Conservation (phyloP, 2,797 vertebrate genomes). For the Synaphobranchus kaupii region DNA sequence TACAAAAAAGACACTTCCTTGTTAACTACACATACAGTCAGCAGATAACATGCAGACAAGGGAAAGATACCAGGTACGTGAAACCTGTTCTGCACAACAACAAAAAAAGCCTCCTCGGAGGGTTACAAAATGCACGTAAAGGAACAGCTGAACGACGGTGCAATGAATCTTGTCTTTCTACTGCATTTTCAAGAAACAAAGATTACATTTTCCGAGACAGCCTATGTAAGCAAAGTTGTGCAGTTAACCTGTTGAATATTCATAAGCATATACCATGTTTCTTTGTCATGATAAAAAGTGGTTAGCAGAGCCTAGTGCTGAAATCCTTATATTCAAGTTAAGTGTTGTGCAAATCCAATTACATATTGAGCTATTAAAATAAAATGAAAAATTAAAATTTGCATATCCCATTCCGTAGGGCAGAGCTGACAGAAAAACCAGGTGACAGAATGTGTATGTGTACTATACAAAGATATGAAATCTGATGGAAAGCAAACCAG, state of each 20-base stretch:
- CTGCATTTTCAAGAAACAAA: slow-evolving; percentile 27
- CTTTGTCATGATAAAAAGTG: slow-evolving; percentile 36
- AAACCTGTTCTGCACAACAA: slow-evolving; percentile 30
- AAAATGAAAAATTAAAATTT: slow-evolving; percentile 24
- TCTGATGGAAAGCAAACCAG: slow-evolving; percentile 19
- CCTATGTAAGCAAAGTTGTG: slow-evolving; percentile 35
- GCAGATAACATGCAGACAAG: slow-evolving; percentile 35
- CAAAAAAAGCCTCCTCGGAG: slow-evolving; percentile 22
- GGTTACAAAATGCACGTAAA: slow-evolving; percentile 31
- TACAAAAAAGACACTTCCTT: slow-evolving; percentile 28
- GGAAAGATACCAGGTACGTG: slow-evolving; percentile 13
- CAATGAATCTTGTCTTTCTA: slow-evolving; percentile 29
- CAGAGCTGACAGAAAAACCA: slow-evolving; percentile 13
- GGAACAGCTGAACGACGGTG: slow-evolving; percentile 20
- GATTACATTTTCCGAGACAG: slow-evolving; percentile 25
- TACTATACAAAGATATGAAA: slow-evolving; percentile 24
- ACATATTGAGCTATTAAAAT: slow-evolving; percentile 28
- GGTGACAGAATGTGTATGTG: slow-evolving; percentile 16
- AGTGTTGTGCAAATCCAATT: slow-evolving; percentile 42
- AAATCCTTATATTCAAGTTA: slow-evolving; percentile 41
- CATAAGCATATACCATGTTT: slow-evolving; percentile 29
- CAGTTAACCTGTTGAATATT: slow-evolving; percentile 29
- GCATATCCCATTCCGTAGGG: slow-evolving; percentile 24
- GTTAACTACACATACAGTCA: slow-evolving; percentile 39
- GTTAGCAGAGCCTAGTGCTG: slow-evolving; percentile 38